Base-by-base conservation (phyloP, 2,113 vertebrate species). In the Pseudois nayaur region DNA sequence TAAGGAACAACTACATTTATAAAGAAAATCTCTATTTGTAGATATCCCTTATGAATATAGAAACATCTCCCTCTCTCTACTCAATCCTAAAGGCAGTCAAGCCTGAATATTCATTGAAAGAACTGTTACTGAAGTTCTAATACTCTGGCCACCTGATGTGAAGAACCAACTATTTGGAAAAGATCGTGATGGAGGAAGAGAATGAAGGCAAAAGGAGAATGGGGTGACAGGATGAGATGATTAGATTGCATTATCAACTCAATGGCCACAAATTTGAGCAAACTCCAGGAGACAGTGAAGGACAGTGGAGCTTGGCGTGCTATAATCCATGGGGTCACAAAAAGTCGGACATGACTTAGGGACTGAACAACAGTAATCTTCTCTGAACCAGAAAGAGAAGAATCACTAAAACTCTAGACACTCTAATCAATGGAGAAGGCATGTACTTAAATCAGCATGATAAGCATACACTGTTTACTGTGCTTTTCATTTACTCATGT, bases 121-220 rank as follows among this genome's bases (percentile, higher is more conserved):
- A 23, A 23, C 19, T 40, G 67, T 40, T 40, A 40, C 67, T 25
- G 36, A 74, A 74, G 19, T 40, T 74, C 67, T 74, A 40, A 40
- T 74, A 74, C 13, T 74, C 21, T 74, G 67, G 2, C 36, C 67
- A 74, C 36, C 21, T 74, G 67, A 40, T 25, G 21, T 74, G 67
- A 74, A 40, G 10, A 74, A 40, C 5, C 5, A 74, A 40, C 10
- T 25, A 36, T 40, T 40, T 40, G 36, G 36, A 74, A 74, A 74
- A 40, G 19, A 74, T 10, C 10, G 0, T 40, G 19, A 40, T 23
- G 19, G 1, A 1, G 67, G 67, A 21, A 40, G 21, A 40, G 0
- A 74, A 36, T 74, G 67, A 74, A 40, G n/a, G 36, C 67, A 74
- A 23, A 40, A 40, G n/a, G 19, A 23, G n/a, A 40, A 40, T 3